phyloP scores from a whole-genome alignment of 2,113 vertebrate genomes.

The Peromyscus leucopus region DNA sequence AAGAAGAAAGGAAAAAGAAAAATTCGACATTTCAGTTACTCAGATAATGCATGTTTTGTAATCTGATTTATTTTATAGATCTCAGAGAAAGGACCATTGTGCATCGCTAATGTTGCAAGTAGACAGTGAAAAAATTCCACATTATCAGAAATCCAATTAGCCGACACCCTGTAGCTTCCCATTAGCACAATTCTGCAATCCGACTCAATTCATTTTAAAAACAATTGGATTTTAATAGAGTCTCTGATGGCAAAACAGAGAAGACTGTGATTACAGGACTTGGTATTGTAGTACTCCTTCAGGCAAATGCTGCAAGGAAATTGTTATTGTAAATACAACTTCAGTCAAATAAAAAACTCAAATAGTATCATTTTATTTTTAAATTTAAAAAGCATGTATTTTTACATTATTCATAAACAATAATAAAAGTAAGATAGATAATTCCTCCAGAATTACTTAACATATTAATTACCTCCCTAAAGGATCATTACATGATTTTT shows the following conservation, averaged over 20 bases:
- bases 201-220: constrained; percentile 36
- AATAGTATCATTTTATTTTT: neutral
- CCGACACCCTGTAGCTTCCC: neutral
- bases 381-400: neutral
- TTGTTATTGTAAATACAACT: neutral
- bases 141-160: constrained; percentile 56
- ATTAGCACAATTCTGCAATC: constrained; percentile 17
- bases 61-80: neutral
- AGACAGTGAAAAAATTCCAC: constrained; percentile 9
- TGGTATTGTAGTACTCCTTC: neutral
- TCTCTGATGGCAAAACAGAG: neutral
- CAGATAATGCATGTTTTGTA: neutral
- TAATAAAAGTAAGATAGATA: neutral
- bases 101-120: neutral
- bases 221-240: constrained; percentile 53
- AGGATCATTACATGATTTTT: no score
- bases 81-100: neutral
- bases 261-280: neutral
- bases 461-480: neutral
- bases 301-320: neutral
- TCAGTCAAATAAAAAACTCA: neutral
- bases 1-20: no score
- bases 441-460: neutral
- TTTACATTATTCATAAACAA: neutral
- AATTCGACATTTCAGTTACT: neutral